Evolutionary conservation across 2,888 invertebrate genomes (phyloP).

Genomic region (Platyscelio sp.): DNA sequence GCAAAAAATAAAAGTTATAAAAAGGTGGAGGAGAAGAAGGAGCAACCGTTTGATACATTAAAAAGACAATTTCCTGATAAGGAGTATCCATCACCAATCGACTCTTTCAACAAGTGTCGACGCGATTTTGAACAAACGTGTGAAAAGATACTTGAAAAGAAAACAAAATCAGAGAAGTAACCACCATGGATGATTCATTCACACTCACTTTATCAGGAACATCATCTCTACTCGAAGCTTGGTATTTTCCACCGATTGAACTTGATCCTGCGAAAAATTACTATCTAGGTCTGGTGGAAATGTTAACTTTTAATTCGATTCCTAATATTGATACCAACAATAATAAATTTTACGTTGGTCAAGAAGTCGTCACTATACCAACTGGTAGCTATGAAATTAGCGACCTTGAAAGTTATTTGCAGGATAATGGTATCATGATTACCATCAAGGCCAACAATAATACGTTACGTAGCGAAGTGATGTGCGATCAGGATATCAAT

Average conservation of each 20-base stretch:
- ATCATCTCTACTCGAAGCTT: constrained; percentile 11
- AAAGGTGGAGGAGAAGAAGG: too few species aligned
- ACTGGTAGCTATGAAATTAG: constrained; percentile 79
- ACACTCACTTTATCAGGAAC: constrained; percentile 32
- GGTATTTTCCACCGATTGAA: constrained; percentile 48
- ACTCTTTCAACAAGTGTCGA: too few species aligned
- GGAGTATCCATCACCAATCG: too few species aligned
- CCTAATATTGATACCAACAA: constrained; percentile 79
- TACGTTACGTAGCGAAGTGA: constrained; percentile 45
- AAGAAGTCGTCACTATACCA: constrained; percentile 74
- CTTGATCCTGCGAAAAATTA: constrained; percentile 73
- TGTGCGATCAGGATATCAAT: constrained; percentile 52
- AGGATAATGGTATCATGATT: neutral
- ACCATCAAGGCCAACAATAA: constrained; percentile 3
- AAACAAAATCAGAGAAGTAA: too few species aligned
- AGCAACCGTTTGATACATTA: too few species aligned
- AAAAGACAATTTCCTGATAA: too few species aligned
- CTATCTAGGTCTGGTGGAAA: constrained; percentile 77
- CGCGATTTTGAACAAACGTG: too few species aligned
- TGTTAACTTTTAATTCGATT: constrained; percentile 78
- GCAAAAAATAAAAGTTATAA: too few species aligned
- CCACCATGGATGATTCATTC: constrained; percentile 65
- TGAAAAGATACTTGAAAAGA: too few species aligned
- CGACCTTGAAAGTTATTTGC: constrained; percentile 75
- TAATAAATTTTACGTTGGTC: constrained; percentile 76